Evolutionary conservation across 2,797 vertebrate species (phyloP), one percentile per base, ranked within the genome.

Genomic region (Acanthornis magna): DNA sequence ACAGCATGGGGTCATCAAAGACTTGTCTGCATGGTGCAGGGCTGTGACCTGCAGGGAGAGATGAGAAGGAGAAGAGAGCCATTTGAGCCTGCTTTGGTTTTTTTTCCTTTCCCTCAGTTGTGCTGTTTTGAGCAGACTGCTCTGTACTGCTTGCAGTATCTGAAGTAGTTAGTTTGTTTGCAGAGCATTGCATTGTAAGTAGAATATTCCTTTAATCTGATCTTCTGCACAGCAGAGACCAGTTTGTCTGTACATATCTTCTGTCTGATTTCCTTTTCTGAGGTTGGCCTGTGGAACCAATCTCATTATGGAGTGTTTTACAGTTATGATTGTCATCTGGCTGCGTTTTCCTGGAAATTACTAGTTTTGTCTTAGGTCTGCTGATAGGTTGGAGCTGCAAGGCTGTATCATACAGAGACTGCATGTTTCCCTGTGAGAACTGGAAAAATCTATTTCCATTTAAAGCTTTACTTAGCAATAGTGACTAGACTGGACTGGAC

Each of bases 321-420:
- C 40, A n/a, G 60, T 62, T 80, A 65, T 2, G 11, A 57, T 81
- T 78, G 22, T 89, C 43, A 54, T 51, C 76, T 85, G 63, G 34
- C 51, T 83, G 15, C 47, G 36, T 66, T 83, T 85, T 66, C 73
- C 72, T 43, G 55, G 72, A 76, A 91, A 66, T 85, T 18, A 14
- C 38, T 58, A 3, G 51, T 61, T 89, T 84, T 84, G 61, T 78
- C n/a, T 51, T 47, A 72, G 48, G 55, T 34, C 51, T 93, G 51
- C 79, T 89, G 74, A 9, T 21, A 57, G 66, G 45, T 63, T 91
- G 89, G 61, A 81, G 58, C 66, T 80, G 47, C 43, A 60, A 65
- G 78, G 32, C 55, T 79, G 55, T 34, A 76, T 43, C 0, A 0
- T 57, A 32, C 16, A 27, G 42, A 79, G 30, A 54, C 51, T 27